Base-by-base conservation (phyloP, 2,113 vertebrate species). In the Neofelis nebulosa region DNA sequence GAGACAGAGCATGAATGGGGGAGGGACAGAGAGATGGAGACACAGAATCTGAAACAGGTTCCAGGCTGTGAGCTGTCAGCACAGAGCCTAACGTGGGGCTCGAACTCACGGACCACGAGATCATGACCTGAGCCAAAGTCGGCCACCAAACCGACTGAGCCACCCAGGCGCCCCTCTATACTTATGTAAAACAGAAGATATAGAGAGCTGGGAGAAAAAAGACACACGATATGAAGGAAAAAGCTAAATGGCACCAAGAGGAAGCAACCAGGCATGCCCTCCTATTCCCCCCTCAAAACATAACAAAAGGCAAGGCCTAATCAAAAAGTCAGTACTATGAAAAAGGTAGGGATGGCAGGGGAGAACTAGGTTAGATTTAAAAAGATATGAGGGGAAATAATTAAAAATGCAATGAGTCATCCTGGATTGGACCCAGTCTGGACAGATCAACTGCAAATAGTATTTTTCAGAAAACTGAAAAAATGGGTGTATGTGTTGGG, bases 181-280 rank as follows among this genome's bases (percentile, higher is more conserved):
- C 31, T 78, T 89, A 83, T 33, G 89, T 80, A 89, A 85, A 88
- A 95, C 82, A 78, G 3, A 94, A 92, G 38, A 84, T 63, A 91
- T 1, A 89, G 36, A 94, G 41, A 82, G 19, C 10, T 90, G 66
- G 12, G 45, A 11, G 5, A 48, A 31, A 16, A 63, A 38, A 38
- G 14, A 84, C 61, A 86, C 15, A 93, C 55, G 31, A 45, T 81
- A 94, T 4, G 52, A 4, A 91, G 45, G 8, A 85, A 85, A 21
- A 65, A 63, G 33, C 29, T 80, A 94, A 93, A 68, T 48, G 23
- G 45, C 36, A 89, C 25, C 69, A 88, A 61, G 0, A 68, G 66
- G n/a, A 92, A 89, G 15, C 45, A 95, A 85, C 9, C 19, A 36
- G n/a, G 76, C 36, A 94, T 10, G 50, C 16, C 11, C 45, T 9